Conservation (phyloP, 2,797 vertebrate species). For the Hippocampus kuda region DNA sequence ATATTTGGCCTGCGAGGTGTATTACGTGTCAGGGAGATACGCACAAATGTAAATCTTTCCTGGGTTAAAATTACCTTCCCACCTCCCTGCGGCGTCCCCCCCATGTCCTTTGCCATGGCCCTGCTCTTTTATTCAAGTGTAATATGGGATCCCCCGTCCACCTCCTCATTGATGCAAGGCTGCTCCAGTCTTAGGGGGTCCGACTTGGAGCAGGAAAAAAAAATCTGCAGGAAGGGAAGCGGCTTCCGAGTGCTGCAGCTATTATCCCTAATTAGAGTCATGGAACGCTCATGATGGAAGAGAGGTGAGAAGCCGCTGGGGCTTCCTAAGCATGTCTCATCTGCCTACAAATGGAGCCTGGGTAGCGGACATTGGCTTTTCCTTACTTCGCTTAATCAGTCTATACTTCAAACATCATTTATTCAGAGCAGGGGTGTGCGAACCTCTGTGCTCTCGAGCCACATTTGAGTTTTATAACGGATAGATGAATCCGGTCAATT, state of each 20-base stretch:
- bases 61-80: conserved; percentile 12
- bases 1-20: neutral
- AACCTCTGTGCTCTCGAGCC: neutral
- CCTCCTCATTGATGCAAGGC: conserved; percentile 47
- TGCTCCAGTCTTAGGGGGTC: conserved; percentile 36
- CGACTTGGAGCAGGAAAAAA: conserved; percentile 27
- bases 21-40: neutral
- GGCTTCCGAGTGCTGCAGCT: conserved; percentile 31
- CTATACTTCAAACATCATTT: conserved; percentile 20
- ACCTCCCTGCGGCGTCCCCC: conserved; percentile 2
- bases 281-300: conserved; percentile 35
- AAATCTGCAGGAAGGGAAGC: conserved; percentile 27
- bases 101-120: conserved; percentile 15
- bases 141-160: conserved; percentile 12
- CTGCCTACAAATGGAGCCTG: conserved; percentile 23
- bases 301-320: conserved; percentile 29
- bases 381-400: conserved; percentile 30
- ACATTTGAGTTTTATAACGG: neutral
- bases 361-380: conserved; percentile 22
- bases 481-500: neutral
- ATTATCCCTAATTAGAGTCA: conserved; percentile 59
- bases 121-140: conserved; percentile 16
- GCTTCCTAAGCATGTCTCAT: conserved; percentile 37
- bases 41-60: neutral
- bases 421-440: neutral